Percentiles rank a stretch among this genome's conserved stretches.
Conservation (phyloP, 2,113 vertebrate genomes). For the Genyomyrus donnyi region DNA sequence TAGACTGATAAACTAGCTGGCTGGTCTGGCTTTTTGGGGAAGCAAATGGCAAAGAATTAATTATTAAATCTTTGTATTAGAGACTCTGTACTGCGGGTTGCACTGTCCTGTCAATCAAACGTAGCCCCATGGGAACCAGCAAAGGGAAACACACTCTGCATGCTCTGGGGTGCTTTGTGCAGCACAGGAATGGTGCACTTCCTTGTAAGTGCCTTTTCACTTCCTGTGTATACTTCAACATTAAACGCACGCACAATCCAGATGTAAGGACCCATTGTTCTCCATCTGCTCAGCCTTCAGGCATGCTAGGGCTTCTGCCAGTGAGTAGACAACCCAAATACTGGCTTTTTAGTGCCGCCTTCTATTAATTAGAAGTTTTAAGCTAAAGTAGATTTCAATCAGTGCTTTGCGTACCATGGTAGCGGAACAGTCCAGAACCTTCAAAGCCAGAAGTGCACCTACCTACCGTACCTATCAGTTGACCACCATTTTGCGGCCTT, state of each 20-base stretch:
- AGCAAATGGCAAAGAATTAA: neutral
- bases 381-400: neutral
- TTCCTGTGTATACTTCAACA: neutral
- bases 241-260: neutral
- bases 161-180: neutral
- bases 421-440: neutral
- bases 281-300: neutral
- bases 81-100: neutral
- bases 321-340: neutral
- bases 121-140: neutral
- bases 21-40: neutral
- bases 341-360: neutral
- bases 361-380: neutral
- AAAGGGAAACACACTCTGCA: neutral
- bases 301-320: neutral
- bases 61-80: neutral
- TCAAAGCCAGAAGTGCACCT: neutral
- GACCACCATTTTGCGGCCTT: neutral
- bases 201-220: neutral
- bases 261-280: neutral
- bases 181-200: neutral
- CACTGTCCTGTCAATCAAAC: neutral
- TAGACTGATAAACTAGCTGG: neutral
- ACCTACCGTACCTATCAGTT: neutral
- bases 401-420: neutral